Conservation (phyloP, 2,797 vertebrate species). For the Myiotriccus ornatus region DNA sequence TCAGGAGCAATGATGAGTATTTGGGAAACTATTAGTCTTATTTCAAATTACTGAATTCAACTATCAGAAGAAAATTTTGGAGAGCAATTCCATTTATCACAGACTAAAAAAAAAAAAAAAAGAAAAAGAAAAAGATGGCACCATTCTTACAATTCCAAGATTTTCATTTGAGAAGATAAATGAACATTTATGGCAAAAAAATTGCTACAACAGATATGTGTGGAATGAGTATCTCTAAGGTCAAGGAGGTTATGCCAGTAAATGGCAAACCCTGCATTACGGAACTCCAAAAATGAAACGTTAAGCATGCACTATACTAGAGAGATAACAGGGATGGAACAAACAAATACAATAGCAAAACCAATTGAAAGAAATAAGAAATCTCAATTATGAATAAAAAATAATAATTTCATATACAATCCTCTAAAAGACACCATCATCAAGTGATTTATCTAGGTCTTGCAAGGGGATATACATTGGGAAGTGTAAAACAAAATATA, state of each 20-base stretch:
- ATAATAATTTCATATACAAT: background rate
- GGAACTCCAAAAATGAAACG: background rate
- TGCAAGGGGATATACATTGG: background rate
- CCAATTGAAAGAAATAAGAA: background rate
- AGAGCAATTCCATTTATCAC: background rate
- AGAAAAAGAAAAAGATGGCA: background rate
- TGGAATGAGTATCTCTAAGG: background rate
- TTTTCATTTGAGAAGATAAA: background rate
- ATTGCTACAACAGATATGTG: background rate
- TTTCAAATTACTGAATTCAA: slow-evolving; percentile 26
- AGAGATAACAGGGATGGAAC: background rate
- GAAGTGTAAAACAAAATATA: background rate
- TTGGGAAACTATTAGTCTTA: slow-evolving; percentile 19
- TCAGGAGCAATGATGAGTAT: slow-evolving; percentile 23
- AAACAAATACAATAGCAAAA: background rate
- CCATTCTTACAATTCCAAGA: background rate
- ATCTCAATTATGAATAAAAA: background rate
- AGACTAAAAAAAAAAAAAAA: background rate
- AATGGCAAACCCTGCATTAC: background rate
- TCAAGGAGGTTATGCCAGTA: background rate
- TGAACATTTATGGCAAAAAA: background rate
- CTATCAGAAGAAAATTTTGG: background rate
- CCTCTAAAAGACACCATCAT: background rate
- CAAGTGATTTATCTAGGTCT: background rate
- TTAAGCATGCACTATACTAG: background rate